These are phyloP conservation scores for Tetrao urogallus DNA, from an alignment of 2,113 vertebrate genomes.

Conservation along the genomic window DNA sequence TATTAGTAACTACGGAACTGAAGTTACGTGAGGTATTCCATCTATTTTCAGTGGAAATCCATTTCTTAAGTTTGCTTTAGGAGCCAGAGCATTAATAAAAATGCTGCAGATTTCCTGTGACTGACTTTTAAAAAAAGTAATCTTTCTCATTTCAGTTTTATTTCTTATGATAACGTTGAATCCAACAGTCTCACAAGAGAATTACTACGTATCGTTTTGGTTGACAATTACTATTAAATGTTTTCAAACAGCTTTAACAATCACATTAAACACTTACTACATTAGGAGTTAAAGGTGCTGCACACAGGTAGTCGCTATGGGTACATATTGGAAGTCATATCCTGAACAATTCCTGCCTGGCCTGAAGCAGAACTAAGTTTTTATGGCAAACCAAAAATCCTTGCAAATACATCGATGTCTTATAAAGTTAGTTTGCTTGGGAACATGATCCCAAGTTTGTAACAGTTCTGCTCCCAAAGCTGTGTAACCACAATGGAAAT, in stretches of 20 bases:
- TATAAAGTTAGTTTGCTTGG: neutral
- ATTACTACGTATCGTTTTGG: neutral
- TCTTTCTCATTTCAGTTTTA: neutral
- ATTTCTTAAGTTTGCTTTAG: constrained; percentile 5
- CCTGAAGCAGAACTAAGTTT: constrained; percentile 6
- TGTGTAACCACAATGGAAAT: constrained; percentile 19
- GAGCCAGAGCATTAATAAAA: neutral
- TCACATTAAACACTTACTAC: constrained; percentile 29
- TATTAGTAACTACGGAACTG: neutral
- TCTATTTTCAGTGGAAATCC: neutral
- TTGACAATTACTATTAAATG: neutral
- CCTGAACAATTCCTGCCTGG: neutral
- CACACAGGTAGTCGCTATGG: constrained; percentile 26
- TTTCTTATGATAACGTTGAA: neutral
- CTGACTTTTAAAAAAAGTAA: neutral
- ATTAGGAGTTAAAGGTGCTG: constrained; percentile 73
- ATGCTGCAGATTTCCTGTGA: constrained; percentile 24
- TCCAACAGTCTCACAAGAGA: neutral
- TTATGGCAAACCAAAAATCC: constrained; percentile 43
- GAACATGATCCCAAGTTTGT: neutral
- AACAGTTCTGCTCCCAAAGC: constrained; percentile 38
- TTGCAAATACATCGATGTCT: neutral
- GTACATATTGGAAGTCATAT: neutral
- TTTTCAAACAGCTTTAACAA: constrained; percentile 47
- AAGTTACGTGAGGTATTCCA: neutral